Conservation (phyloP, 2,113 vertebrate genomes). For the Lampris megalopsis region DNA sequence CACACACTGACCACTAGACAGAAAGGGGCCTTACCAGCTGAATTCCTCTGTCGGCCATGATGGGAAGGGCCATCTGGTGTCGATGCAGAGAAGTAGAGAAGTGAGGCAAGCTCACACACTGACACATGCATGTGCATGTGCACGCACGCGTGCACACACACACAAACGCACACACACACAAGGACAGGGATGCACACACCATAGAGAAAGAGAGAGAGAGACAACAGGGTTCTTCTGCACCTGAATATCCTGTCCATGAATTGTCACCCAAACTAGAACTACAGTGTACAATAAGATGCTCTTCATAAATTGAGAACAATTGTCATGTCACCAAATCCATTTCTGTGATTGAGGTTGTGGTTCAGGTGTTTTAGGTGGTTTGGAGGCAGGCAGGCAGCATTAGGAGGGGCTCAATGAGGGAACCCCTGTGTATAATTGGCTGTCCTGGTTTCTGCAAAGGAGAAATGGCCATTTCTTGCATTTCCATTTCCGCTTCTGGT, state of each 20-base stretch:
- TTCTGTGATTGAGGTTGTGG: no score
- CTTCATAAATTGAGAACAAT: background rate
- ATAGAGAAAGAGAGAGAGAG: background rate
- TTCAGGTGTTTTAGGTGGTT: no score
- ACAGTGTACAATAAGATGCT: background rate
- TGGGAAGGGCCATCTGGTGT: constrained; percentile 86
- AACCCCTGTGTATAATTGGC: no score
- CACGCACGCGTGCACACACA: constrained; percentile 26
- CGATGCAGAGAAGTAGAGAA: constrained; percentile 82
- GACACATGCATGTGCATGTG: constrained; percentile 32
- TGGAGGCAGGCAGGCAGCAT: no score
- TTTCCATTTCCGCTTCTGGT: no score
- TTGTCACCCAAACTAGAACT: constrained; percentile 23
- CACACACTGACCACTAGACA: constrained; percentile 78
- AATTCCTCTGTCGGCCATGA: constrained; percentile 85
- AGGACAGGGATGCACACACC: constrained; percentile 18
- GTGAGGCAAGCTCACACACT: constrained; percentile 73
- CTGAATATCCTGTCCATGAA: constrained; percentile 63
- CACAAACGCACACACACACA: constrained; percentile 3
- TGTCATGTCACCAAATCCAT: background rate
- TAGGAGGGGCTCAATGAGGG: no score
- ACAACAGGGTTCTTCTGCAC: constrained; percentile 52
- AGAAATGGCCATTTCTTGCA: no score
- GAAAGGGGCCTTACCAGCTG: constrained; percentile 82
- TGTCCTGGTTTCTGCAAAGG: no score